phyloP scores from a whole-genome alignment of 2,797 vertebrate species.

The Gallinago nigripennis region DNA sequence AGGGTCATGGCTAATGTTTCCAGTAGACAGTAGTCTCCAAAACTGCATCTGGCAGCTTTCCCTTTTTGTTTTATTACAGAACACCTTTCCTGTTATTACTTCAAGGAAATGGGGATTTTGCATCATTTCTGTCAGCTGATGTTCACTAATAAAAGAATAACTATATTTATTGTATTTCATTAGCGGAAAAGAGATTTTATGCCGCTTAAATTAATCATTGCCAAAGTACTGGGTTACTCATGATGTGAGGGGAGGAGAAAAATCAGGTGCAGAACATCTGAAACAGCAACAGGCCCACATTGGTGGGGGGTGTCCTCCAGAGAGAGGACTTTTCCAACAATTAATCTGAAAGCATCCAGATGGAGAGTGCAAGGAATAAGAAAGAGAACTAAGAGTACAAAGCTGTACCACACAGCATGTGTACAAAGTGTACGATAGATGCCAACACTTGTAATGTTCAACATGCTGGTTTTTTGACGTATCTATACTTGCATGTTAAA shows the following conservation, averaged over 20 bases:
- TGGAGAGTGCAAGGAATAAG: slow-evolving; percentile 10
- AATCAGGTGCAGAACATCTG: slow-evolving; percentile 64
- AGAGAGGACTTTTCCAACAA: not conserved
- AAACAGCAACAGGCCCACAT: slow-evolving; percentile 48
- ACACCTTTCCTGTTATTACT: slow-evolving; percentile 18
- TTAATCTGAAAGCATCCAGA: slow-evolving; percentile 49
- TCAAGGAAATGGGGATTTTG: slow-evolving; percentile 16
- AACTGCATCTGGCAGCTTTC: not conserved
- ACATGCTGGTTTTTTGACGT: not conserved
- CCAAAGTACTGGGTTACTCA: slow-evolving; percentile 33
- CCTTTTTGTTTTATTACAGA: not conserved
- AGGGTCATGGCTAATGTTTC: not conserved
- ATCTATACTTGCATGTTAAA: not conserved
- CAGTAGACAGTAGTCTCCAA: not conserved
- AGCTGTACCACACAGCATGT: not conserved
- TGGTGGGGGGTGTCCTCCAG: not conserved
- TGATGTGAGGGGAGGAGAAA: not conserved
- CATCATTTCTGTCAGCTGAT: not conserved
- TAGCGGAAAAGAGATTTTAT: slow-evolving; percentile 12
- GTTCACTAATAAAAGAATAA: not conserved
- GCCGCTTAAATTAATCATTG: slow-evolving; percentile 54
- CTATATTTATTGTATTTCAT: slow-evolving; percentile 26
- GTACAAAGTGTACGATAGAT: not conserved
- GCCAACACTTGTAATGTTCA: not conserved
- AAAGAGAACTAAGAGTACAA: not conserved